phyloP scores from a whole-genome alignment of 2,113 vertebrate species.

The Camelus dromedarius region DNA sequence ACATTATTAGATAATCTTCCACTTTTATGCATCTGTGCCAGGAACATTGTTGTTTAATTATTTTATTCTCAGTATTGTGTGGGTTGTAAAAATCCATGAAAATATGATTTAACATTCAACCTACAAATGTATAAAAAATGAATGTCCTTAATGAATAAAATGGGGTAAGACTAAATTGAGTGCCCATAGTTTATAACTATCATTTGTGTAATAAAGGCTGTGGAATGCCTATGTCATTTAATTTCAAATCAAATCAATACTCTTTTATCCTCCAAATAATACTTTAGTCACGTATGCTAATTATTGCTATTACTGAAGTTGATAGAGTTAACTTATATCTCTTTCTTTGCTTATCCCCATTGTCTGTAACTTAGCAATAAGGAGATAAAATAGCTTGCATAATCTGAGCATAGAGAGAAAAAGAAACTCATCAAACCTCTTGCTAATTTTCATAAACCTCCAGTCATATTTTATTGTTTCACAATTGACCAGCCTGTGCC shows the following conservation, averaged over 20 bases:
- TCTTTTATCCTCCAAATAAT: not conserved
- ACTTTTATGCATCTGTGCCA: not conserved
- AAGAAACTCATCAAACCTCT: not conserved
- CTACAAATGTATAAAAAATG: not conserved
- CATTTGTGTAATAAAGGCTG: not conserved
- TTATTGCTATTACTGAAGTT: not conserved
- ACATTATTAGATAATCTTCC: not conserved
- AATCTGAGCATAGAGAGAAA: not conserved
- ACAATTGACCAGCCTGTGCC: not conserved
- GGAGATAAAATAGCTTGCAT: not conserved
- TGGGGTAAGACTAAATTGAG: slow-evolving; percentile 5
- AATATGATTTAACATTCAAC: not conserved
- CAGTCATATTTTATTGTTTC: not conserved
- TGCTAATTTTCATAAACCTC: slow-evolving; percentile 19
- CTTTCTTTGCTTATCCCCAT: not conserved
- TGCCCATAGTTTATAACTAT: not conserved
- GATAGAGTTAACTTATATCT: not conserved
- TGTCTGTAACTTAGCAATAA: not conserved
- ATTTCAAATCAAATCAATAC: not conserved
- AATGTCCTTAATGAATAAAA: slow-evolving; percentile 2
- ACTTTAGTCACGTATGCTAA: not conserved
- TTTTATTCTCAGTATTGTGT: not conserved
- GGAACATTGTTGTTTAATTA: not conserved
- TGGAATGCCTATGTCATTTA: not conserved
- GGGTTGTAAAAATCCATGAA: not conserved